Percentiles rank a stretch among this genome's conserved stretches.
Conservation (phyloP, 2,113 vertebrate genomes). For the Lutjanus erythropterus region DNA sequence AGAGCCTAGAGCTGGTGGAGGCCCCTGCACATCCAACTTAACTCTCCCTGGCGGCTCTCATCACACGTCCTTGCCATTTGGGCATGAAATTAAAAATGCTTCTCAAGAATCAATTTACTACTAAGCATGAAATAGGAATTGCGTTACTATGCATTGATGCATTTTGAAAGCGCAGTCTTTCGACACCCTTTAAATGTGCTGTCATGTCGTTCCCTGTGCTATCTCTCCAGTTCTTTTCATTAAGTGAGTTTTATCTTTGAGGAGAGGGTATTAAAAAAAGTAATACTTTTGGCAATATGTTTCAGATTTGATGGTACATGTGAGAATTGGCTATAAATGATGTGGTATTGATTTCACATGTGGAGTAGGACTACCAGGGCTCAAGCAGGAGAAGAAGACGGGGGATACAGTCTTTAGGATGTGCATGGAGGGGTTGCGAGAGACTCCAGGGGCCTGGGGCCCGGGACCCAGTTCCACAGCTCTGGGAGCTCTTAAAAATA, state of each 20-base stretch:
- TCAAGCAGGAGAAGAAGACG: slow-evolving; percentile 47
- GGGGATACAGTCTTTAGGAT: slow-evolving; percentile 61
- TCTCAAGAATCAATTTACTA: slow-evolving; percentile 61
- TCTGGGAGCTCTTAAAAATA: slow-evolving; percentile 79
- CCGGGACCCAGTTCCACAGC: slow-evolving; percentile 58
- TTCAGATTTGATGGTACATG: slow-evolving; percentile 80
- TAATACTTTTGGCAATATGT: slow-evolving; percentile 76
- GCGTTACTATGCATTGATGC: slow-evolving; percentile 35
- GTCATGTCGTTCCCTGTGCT: slow-evolving; percentile 42
- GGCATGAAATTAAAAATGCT: slow-evolving; percentile 76
- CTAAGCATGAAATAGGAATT: slow-evolving; percentile 45
- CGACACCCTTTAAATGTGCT: slow-evolving; percentile 55
- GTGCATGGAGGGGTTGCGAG: slow-evolving; percentile 61
- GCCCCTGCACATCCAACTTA: slow-evolving; percentile 67
- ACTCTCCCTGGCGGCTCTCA: slow-evolving; percentile 62
- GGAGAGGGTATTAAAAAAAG: slow-evolving; percentile 63
- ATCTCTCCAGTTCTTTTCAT: slow-evolving; percentile 48
- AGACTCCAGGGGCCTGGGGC: slow-evolving; percentile 56
- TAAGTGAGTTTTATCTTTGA: slow-evolving; percentile 60
- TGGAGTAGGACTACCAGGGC: slow-evolving; percentile 67
- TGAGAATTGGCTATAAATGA: slow-evolving; percentile 81
- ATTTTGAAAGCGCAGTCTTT: slow-evolving; percentile 31
- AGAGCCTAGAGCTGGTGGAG: slow-evolving; percentile 62
- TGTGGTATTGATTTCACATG: slow-evolving; percentile 85
- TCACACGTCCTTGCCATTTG: slow-evolving; percentile 74